Evolutionary conservation across 1,140 invertebrate genomes (phyloP).

Genomic region (Sitophilus oryzae): DNA sequence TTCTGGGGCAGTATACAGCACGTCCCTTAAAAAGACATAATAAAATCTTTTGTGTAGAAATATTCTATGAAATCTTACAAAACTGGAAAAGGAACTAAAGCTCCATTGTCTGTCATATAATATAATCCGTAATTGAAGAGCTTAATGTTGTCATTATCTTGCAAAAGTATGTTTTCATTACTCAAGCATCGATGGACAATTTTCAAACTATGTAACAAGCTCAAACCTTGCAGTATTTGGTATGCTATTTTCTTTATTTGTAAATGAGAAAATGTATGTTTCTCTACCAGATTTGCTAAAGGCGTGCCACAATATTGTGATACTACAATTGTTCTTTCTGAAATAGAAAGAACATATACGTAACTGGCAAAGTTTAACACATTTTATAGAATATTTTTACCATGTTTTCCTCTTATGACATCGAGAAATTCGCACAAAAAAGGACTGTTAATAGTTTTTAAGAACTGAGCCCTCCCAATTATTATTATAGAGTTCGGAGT

Average conservation of each 20-base stretch:
- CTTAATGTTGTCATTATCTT: conserved; percentile 66
- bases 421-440: conserved; percentile 87
- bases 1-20: conserved; percentile 83
- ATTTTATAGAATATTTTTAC: conserved; percentile 47
- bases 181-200: conserved; percentile 76
- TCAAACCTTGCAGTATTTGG: conserved; percentile 68
- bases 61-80: conserved; percentile 55
- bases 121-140: conserved; percentile 90
- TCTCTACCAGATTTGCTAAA: conserved; percentile 44
- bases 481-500: conserved; percentile 96
- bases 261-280: conserved; percentile 44
- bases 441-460: conserved; percentile 74
- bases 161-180: conserved; percentile 78
- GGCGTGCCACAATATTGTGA: conserved; percentile 76
- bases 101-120: conserved; percentile 81
- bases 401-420: conserved; percentile 89
- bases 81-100: conserved; percentile 85
- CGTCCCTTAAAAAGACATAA: conserved; percentile 35
- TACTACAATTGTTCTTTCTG: conserved; percentile 85
- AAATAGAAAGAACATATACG: too few species aligned
- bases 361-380: background rate
- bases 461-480: conserved; percentile 76
- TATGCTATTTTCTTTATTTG: conserved; percentile 56
- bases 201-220: conserved; percentile 65
- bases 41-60: too few species aligned